Base-by-base conservation (phyloP, 2,888 invertebrate genomes). In the Tillus elongatus region DNA sequence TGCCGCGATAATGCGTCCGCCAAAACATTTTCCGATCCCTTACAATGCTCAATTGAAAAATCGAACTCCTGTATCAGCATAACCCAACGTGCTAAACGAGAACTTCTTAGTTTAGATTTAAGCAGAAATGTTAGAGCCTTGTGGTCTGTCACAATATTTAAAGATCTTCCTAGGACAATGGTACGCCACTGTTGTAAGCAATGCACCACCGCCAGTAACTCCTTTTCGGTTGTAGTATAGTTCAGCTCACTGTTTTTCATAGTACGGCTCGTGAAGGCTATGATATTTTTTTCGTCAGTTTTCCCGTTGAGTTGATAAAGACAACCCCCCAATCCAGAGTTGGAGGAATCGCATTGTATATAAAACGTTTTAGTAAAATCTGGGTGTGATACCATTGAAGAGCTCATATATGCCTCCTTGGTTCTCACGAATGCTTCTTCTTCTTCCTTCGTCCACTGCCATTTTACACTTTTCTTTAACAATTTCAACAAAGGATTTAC, bases 281-380 rank as follows among this genome's bases (percentile, higher is more conserved):
- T 39, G 3, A 34, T 27, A 12, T 14, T 3, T 2, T 42, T 29
- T 4, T 30, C 19, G 3, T 14, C 30, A 19, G 14, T 19, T 3
- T 35, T 14, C 6, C 6, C 2, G n/a, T 15, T 10, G 10, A 39
- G 11, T 27, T 39, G 39, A 16, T 30, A 39, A 11, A 39, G 13
- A 30, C 36, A 37, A 34, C 39, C 29, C 33, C 30, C 26, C 36
- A 50, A 6, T 43, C 28, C 10, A 43, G 29, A 4, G 32, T 43
- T 32, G 32, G 30, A 40, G 11, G 34, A 33, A 19, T 36, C 32
- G 2, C 29, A 15, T 27, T 40, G 26, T 11, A 40, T 31, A 28
- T 32, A 40, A 15, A 26, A 40, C 6, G n/a, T 11, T 15, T 6
- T 12, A 3, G 13, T 27, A 11, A 28, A 12, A 14, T 37, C 12